phyloP scores from a whole-genome alignment of 2,888 invertebrate genomes.

The Notocelia uddmanniana region DNA sequence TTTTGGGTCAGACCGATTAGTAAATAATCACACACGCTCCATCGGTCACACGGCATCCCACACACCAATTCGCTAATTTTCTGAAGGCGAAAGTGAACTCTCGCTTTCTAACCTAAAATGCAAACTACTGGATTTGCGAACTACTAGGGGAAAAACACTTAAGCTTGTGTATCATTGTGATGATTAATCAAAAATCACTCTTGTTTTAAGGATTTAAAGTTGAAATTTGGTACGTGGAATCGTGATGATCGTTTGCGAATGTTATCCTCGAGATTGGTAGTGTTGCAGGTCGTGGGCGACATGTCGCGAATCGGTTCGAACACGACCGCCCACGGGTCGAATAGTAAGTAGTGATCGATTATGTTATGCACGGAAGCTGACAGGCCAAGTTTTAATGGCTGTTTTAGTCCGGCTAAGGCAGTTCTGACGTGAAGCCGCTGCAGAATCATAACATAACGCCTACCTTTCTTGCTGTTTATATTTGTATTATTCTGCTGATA shows the following conservation, averaged over 20 bases:
- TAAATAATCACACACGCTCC: slow-evolving; percentile 40
- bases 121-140: slow-evolving; percentile 47
- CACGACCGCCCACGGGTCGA: slow-evolving; percentile 42
- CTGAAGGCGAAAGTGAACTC: slow-evolving; percentile 68
- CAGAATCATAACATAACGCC: background rate
- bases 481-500: background rate
- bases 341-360: slow-evolving; percentile 41
- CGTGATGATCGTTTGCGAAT: slow-evolving; percentile 26
- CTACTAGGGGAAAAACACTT: slow-evolving; percentile 22
- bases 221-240: background rate
- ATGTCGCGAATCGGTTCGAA: slow-evolving; percentile 36
- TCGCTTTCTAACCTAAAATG: slow-evolving; percentile 70
- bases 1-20: slow-evolving; percentile 44
- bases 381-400: slow-evolving; percentile 22
- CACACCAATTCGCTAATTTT: slow-evolving; percentile 50
- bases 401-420: background rate
- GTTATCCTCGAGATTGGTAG: slow-evolving; percentile 10
- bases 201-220: slow-evolving; percentile 6
- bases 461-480: background rate
- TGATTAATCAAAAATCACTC: background rate
- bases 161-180: slow-evolving; percentile 1
- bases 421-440: background rate
- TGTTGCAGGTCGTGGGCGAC: slow-evolving; percentile 22
- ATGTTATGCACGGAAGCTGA: slow-evolving; percentile 27
- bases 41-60: slow-evolving; percentile 43